Evolutionary conservation across 2,797 vertebrate genomes (phyloP), one percentile per base, ranked within the genome.

Genomic region (Heteromormyrus szaboi): DNA sequence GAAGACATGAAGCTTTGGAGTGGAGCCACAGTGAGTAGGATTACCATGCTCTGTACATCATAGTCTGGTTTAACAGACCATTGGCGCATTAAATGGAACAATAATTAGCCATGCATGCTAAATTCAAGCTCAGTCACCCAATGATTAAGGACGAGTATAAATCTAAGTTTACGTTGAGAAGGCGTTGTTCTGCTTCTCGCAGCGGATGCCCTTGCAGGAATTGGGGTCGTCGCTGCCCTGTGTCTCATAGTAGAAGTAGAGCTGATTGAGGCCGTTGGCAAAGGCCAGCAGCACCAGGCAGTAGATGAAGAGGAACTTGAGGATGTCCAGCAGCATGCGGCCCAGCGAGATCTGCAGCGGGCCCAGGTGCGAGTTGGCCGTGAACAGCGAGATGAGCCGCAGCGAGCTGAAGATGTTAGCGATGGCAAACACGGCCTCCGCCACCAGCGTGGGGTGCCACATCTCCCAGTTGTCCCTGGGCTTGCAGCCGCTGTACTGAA

Each of bases 241-340:
- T 17, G 95, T 95, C 92, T 99, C 97, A 5, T 99, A 99, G 93
- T 99, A 99, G 92, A 99, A 99, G 94, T 99, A 99, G 17, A 99
- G 93, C 91, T 99, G 99, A 91, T 99, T 99, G 87, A 99, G 96
- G 5, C 98, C 99, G 85, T 99, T 99, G 46, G 99, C 98, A 89
- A 99, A 99, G 19, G 99, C 97, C 9, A 99, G 94, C 88, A 99
- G 92, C 88, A 99, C 98, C 91, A 99, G 96, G 90, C 98, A 99
- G 93, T 99, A 99, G 93, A 99, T 99, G 94, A 99, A 99, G 3
- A 99, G 97, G 94, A 99, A 99, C 94, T 99, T 99, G 90, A 99
- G 96, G 94, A 99, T 99, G 94, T 99, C 98, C 92, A 99, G 95
- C 46, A 99, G 94, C 98, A 99, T 99, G 91, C 98, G 95, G 89